Evolutionary conservation across 2,888 invertebrate genomes (phyloP), one percentile per base, ranked within the genome.

Genomic region (Drosophila kanekoi): DNA sequence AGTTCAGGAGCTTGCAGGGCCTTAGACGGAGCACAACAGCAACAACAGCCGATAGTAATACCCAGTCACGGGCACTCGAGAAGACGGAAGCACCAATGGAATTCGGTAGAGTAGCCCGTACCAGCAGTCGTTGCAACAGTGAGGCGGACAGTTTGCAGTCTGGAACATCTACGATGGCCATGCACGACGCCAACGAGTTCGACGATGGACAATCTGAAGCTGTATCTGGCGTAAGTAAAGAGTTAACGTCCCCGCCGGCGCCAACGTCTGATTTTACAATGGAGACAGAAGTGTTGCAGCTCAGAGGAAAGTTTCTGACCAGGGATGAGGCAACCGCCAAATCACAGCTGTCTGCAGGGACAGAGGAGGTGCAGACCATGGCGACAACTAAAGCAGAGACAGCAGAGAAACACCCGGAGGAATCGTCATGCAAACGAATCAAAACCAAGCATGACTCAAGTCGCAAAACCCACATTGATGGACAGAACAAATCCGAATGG

Each of bases 101-200:
- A 28, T 2, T 8, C 8, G 8, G 8, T n/a, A 47, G 16, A 23
- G 18, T 4, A 28, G 10, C 14, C 1, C 73, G 62, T 3, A n/a
- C 16, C 3, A 60, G 23, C 41, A 64, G 40, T 52, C 52, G 23
- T 3, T 49, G n/a, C 16, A 51, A 38, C 52, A 76, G 73, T 52
- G 84, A 81, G n/a, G 60, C 48, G 4, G 82, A 88, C 43, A 88
- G 84, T 23, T 52, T 63, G 6, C 59, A 66, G 35, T 80, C 89
- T 0, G 78, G 78, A 13, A 65, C 78, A 10, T 88, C 89, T 0
- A 88, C 75, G 14, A 72, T 75, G 66, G 89, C 87, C 18, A 35
- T 64, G 20, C 77, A 72, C 13, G 81, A 79, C 23, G 71, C 68
- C 1, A 70, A 63, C 35, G 82, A 81, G 43, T 60, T 59, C 44